Evolutionary conservation across 2,113 vertebrate species (phyloP), one percentile per base, ranked within the genome.

Genomic region (Halcyon senegalensis): DNA sequence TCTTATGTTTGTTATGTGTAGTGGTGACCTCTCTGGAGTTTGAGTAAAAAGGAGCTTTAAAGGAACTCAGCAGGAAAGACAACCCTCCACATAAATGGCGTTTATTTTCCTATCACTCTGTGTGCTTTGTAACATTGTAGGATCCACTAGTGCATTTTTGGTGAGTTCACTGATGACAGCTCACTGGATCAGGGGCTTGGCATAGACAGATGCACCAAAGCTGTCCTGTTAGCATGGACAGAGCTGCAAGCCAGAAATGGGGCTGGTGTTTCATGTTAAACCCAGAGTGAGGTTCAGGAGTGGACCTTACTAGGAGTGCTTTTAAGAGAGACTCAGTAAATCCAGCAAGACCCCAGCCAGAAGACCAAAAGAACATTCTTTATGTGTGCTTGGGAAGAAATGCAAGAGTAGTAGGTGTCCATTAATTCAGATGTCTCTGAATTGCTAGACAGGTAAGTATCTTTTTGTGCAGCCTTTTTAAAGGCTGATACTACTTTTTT

Each of bases 391-490:
- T 69, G 56, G 56, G 37, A 69, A 51, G 56, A 90, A 53, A 51
- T 51, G 35, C 51, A 72, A 2, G 43, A 60, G 9, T 28, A 37
- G 33, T 18, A 2, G 4, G 18, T 30, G 17, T n/a, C 73, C 44
- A 24, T 91, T 43, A 75, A 56, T 64, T 84, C 46, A 35, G 28
- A 27, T 89, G 37, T 37, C 77, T 60, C 43, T n/a, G 56, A 59
- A 20, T 51, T 82, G 35, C 46, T 91, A 67, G 85, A 44, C 67
- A 85, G 80, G 83, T 75, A 7, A 60, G 75, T 75, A 75, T 6
- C 56, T 70, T 90, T 78, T 70, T 91, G 56, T 86, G 35, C 43
- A 91, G 85, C 51, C 37, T 69, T 83, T 84, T 81, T 48, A 75
- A 92, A 90, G 83, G 67, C 74, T 90, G 55, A 64, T 82, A 7